Percentiles rank a stretch among this genome's conserved stretches.
Evolutionary conservation across 2,797 vertebrate genomes (phyloP).

Genomic region (Cephalopachus bancanus): DNA sequence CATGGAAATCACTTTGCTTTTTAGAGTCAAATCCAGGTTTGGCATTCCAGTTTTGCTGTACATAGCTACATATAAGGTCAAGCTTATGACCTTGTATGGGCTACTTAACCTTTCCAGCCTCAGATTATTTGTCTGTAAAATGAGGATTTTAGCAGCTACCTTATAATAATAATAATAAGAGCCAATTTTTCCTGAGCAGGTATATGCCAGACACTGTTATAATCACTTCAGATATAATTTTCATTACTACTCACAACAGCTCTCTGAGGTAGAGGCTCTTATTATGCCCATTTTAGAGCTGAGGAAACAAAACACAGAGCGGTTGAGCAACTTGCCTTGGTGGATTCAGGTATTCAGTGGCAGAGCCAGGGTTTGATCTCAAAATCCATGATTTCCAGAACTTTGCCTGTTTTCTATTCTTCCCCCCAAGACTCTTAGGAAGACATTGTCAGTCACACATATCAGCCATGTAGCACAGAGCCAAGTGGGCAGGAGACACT

Average conservation of each 20-base stretch:
- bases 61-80: neutral
- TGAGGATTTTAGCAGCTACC: neutral
- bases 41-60: neutral
- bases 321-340: neutral
- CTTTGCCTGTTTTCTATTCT: neutral
- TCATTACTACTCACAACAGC: neutral
- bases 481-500: too few species aligned
- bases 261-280: neutral
- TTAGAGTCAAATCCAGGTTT: neutral
- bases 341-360: too few species aligned
- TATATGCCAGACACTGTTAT: too few species aligned
- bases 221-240: neutral
- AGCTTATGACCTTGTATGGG: neutral
- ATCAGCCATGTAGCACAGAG: accelerated
- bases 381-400: neutral
- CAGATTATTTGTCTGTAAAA: neutral
- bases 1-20: neutral
- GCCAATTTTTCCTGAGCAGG: neutral
- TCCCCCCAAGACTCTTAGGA: too few species aligned
- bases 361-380: neutral
- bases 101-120: neutral
- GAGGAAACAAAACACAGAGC: neutral
- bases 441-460: accelerated
- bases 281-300: neutral
- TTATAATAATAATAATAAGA: neutral